A percentile compares a stretch with the other conserved stretches of the same genome.
Conservation (phyloP, 1,140 invertebrate genomes). For the Lethrus apterus region DNA sequence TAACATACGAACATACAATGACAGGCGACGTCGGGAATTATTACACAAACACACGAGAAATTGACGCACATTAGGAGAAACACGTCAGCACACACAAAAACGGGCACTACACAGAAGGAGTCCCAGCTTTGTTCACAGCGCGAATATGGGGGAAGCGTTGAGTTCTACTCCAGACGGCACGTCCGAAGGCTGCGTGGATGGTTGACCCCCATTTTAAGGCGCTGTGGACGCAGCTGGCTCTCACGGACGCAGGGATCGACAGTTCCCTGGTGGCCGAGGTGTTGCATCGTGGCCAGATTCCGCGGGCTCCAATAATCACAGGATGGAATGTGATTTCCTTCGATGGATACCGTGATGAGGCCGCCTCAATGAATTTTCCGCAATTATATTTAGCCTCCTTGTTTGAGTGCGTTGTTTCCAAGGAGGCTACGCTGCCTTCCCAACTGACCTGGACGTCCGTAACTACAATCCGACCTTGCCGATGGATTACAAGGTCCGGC, state of each 20-base stretch:
- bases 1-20: no score
- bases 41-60: no score
- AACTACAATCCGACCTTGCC: no score
- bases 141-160: no score
- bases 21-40: no score
- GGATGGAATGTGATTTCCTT: neutral
- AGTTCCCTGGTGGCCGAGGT: neutral
- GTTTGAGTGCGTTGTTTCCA: neutral
- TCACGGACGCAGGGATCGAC: neutral
- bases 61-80: no score
- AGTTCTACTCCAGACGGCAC: slow-evolving; percentile 14
- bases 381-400: slow-evolving; percentile 7
- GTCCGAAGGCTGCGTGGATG: slow-evolving; percentile 12
- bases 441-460: slow-evolving; percentile 12
- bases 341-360: neutral
- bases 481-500: neutral
- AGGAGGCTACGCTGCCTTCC: neutral
- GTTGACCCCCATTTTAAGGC: slow-evolving; percentile 14
- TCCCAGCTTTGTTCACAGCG: no score
- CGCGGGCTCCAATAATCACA: slow-evolving; percentile 10
- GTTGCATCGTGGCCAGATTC: slow-evolving; percentile 13
- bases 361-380: neutral
- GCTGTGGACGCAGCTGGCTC: slow-evolving; percentile 7
- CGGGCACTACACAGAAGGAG: no score
- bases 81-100: no score